phyloP scores from a whole-genome alignment of 2,888 invertebrate species.

The Willowsia nigromaculata region DNA sequence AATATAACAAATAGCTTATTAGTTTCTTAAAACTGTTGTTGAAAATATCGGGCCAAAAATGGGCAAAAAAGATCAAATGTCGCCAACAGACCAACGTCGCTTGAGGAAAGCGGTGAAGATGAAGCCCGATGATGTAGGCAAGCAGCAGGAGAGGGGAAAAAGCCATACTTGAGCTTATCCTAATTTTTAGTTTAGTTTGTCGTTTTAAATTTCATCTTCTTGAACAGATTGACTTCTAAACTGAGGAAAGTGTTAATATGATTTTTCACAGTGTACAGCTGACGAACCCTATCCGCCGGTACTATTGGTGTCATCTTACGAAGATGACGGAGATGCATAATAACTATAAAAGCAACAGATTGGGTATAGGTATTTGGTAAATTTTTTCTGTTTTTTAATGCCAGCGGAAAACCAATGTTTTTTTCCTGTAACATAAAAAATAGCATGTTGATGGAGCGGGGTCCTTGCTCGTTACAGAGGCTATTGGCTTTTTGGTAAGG shows the following conservation, averaged over 20 bases:
- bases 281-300: not conserved
- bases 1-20: slow-evolving; percentile 40
- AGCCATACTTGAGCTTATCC: not conserved
- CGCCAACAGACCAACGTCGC: not conserved
- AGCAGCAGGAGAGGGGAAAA: not conserved
- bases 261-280: slow-evolving; percentile 17
- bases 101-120: not conserved
- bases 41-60: slow-evolving; percentile 37
- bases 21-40: not conserved
- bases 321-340: not conserved
- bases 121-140: not conserved
- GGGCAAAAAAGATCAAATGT: slow-evolving; percentile 35
- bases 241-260: not conserved
- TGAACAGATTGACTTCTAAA: not conserved
- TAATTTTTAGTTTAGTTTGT: not conserved
- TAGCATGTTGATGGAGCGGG: not conserved
- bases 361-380: too few species aligned
- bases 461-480: not conserved
- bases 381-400: too few species aligned
- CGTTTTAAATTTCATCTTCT: not conserved
- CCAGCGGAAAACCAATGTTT: not conserved
- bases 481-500: not conserved
- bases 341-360: not conserved
- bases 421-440: slow-evolving; percentile 34
- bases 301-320: not conserved